A percentile compares a stretch with the other conserved stretches of the same genome.
These are phyloP conservation scores for Helicoverpa zea DNA, from an alignment of 1,140 invertebrate species.

Conservation along the genomic window DNA sequence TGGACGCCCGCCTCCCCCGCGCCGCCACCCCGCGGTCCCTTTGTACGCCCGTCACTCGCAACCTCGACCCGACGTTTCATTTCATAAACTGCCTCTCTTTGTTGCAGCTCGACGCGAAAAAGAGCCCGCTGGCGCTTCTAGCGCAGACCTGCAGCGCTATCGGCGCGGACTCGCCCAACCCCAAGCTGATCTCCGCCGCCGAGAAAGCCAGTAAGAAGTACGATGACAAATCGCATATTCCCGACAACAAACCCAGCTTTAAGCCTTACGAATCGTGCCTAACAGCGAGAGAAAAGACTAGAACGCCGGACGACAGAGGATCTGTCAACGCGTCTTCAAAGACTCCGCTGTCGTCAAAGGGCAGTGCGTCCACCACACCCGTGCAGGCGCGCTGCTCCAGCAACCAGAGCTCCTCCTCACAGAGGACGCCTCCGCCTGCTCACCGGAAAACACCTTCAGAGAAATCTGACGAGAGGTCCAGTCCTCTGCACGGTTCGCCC, in stretches of 20 bases:
- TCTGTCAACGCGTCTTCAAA: slow-evolving; percentile 86
- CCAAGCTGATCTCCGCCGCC: slow-evolving; percentile 90
- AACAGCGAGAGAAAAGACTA: slow-evolving; percentile 87
- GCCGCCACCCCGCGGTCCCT: slow-evolving; percentile 74
- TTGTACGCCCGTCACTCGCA: slow-evolving; percentile 83
- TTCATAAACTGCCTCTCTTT: slow-evolving; percentile 86
- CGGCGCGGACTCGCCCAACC: slow-evolving; percentile 93
- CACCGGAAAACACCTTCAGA: slow-evolving; percentile 85
- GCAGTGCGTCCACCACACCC: slow-evolving; percentile 81
- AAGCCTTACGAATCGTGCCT: slow-evolving; percentile 91
- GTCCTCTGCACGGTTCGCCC: slow-evolving; percentile 80
- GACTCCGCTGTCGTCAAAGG: slow-evolving; percentile 86
- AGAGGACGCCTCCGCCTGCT: slow-evolving; percentile 86
- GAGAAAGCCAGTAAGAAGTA: slow-evolving; percentile 89
- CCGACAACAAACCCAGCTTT: slow-evolving; percentile 89
- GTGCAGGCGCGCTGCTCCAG: slow-evolving; percentile 87
- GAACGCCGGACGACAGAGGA: slow-evolving; percentile 87
- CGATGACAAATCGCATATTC: slow-evolving; percentile 86
- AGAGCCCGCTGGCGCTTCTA: slow-evolving; percentile 96
- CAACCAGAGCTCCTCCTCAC: slow-evolving; percentile 89
- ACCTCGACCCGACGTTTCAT: slow-evolving; percentile 81
- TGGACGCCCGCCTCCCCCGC: slow-evolving; percentile 74
- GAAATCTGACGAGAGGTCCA: slow-evolving; percentile 84
- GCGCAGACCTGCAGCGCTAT: slow-evolving; percentile 98
- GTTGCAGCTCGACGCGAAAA: slow-evolving; percentile 97